A percentile compares a stretch with the other conserved stretches of the same genome.
Evolutionary conservation across 2,797 vertebrate species (phyloP).

Genomic region (Stomatorhinus walkeri): DNA sequence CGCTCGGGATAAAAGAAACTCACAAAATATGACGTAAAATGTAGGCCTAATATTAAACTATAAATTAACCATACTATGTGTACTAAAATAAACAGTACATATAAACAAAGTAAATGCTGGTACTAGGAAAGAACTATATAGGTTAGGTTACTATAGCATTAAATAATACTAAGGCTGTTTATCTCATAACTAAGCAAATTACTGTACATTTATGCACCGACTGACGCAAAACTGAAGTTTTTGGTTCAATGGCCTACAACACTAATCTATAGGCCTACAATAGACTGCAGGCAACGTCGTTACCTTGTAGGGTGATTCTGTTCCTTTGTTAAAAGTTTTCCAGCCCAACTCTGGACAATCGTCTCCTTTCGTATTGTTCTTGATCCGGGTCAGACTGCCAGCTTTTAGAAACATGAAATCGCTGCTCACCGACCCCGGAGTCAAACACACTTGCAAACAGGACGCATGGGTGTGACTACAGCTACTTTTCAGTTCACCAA

Average conservation of each 20-base stretch:
- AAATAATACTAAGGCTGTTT: background rate
- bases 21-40: background rate
- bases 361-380: slow-evolving; percentile 65
- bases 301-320: background rate
- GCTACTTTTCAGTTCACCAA: slow-evolving; percentile 41
- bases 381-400: slow-evolving; percentile 54
- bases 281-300: background rate
- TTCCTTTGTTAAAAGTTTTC: slow-evolving; percentile 21
- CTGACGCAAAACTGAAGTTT: background rate
- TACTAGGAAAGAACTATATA: background rate
- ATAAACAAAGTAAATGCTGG: background rate
- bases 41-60: background rate
- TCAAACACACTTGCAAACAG: slow-evolving; percentile 80
- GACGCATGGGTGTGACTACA: slow-evolving; percentile 61
- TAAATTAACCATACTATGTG: background rate
- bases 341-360: slow-evolving; percentile 55
- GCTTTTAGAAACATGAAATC: slow-evolving; percentile 88
- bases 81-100: background rate
- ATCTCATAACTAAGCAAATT: background rate
- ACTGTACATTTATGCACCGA: background rate
- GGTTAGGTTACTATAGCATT: background rate
- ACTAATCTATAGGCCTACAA: background rate
- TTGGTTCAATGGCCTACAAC: background rate
- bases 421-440: slow-evolving; percentile 74
- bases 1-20: background rate